Conservation (phyloP, 2,797 vertebrate genomes). For the Miichthys miiuy region DNA sequence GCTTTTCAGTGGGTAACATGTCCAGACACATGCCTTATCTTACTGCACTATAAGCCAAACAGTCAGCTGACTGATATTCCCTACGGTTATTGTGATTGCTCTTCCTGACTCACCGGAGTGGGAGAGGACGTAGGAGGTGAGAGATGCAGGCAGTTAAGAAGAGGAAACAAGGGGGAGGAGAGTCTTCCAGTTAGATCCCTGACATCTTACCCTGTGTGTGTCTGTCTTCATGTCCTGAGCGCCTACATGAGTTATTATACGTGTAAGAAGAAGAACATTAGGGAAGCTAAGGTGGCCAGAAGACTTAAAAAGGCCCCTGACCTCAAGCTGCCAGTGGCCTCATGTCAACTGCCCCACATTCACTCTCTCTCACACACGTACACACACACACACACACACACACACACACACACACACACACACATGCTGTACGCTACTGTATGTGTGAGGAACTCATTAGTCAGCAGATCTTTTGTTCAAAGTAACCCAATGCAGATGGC, state of each 20-base stretch:
- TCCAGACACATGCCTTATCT: constrained; percentile 23
- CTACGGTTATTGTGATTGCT: not conserved
- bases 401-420: too few relatives aligned
- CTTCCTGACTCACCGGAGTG: constrained; percentile 44
- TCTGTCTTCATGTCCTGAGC: not conserved
- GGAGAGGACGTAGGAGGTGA: not conserved
- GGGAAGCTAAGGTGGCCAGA: constrained; percentile 19
- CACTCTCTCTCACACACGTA: not conserved
- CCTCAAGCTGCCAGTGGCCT: constrained; percentile 46
- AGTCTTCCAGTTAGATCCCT: constrained; percentile 12
- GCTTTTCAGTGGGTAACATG: constrained; percentile 19
- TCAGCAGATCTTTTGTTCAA: constrained; percentile 70
- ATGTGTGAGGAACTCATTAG: constrained; percentile 50
- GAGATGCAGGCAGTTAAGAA: not conserved
- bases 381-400: constrained; percentile 23
- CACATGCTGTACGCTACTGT: not conserved
- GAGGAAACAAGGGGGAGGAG: not conserved
- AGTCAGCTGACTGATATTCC: constrained; percentile 27
- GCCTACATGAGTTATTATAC: not conserved
- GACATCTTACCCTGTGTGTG: not conserved
- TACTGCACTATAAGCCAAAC: not conserved
- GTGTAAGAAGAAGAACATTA: not conserved
- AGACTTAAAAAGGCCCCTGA: constrained; percentile 30
- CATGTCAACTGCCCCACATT: constrained; percentile 4
- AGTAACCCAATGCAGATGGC: constrained; percentile 60